Base-by-base conservation (phyloP, 2,113 vertebrate species). In the Nipponia nippon region DNA sequence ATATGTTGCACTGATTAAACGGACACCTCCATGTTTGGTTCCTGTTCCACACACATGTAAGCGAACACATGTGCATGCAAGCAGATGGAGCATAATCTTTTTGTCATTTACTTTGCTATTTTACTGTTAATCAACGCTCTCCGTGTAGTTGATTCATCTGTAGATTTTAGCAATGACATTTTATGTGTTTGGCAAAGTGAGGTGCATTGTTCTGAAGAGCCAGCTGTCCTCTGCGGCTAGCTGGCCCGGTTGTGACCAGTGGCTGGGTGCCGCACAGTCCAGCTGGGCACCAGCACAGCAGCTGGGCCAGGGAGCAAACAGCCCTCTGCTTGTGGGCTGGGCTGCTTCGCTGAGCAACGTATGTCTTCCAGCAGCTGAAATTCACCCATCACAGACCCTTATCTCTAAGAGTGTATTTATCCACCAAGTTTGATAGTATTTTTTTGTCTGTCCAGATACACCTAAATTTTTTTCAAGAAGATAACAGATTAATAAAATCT, bases 61-160 rank as follows among this genome's bases (percentile, higher is more conserved):
- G 32, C 17, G 42, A 38, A 30, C 49, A 49, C 15, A 13, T 15
- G 20, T 12, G 36, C 53, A 55, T 2, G 7, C 46, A 63, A 83
- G 26, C 86, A 95, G 88, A 79, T 30, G 7, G 14, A 83, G 44
- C 9, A 8, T 86, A 65, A 87, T 92, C 67, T 70, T 83, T 73
- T 75, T 83, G 71, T 83, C 53, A 83, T 80, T 95, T 92, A 80
- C 53, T 93, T 80, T 86, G 62, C 27, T 76, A 23, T 73, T 94
- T 91, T 56, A 44, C 76, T 81, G 61, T 71, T 87, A 79, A 87
- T 72, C 73, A 83, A 11, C 0, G 0, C 14, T 44, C 59, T 49
- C 8, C 16, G 30, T 29, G 34, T 52, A 66, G 70, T 17, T 58
- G 49, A 38, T 85, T 80, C 53, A 66, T 89, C 75, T 85, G 70